phyloP scores from a whole-genome alignment of 2,797 vertebrate genomes.

The Phyllotis vaccarum region DNA sequence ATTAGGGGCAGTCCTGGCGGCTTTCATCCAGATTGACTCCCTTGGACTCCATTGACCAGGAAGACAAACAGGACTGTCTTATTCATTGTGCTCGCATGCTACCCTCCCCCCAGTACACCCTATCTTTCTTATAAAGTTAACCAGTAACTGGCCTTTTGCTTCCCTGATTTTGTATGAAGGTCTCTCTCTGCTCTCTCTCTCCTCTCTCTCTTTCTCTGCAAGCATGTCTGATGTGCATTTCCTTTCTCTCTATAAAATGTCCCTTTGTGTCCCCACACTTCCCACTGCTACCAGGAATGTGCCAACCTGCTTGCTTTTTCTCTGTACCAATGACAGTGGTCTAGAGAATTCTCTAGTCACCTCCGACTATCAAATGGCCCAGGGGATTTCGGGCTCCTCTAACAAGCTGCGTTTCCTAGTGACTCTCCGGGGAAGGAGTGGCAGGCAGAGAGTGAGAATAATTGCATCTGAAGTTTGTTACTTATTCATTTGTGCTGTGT shows the following conservation, averaged over 20 bases:
- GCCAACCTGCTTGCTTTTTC: not conserved
- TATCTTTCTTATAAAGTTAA: conserved; percentile 74
- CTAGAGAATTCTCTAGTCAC: rapidly evolving
- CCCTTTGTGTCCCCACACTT: conserved; percentile 49
- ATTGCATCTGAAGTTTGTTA: conserved; percentile 21
- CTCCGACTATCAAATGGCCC: not conserved
- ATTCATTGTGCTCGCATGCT: not conserved
- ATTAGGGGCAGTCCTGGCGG: not conserved
- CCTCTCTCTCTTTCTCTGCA: not conserved
- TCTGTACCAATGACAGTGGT: not conserved
- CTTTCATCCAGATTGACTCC: not conserved
- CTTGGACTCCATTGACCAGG: not conserved
- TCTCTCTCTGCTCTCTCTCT: too few species aligned
- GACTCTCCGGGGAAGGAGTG: conserved; percentile 1
- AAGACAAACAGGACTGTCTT: not conserved
- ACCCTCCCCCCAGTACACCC: not conserved
- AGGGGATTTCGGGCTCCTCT: not conserved
- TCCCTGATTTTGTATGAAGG: not conserved
- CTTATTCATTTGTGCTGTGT: not conserved
- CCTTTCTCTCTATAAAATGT: conserved; percentile 64
- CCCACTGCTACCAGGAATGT: not conserved
- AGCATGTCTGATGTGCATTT: conserved; percentile 33
- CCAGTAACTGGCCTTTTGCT: conserved; percentile 77
- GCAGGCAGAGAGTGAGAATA: not conserved
- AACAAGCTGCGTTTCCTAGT: not conserved